Evolutionary conservation across 2,797 vertebrate species (phyloP).

Genomic region (Bryconaethiops microstoma): DNA sequence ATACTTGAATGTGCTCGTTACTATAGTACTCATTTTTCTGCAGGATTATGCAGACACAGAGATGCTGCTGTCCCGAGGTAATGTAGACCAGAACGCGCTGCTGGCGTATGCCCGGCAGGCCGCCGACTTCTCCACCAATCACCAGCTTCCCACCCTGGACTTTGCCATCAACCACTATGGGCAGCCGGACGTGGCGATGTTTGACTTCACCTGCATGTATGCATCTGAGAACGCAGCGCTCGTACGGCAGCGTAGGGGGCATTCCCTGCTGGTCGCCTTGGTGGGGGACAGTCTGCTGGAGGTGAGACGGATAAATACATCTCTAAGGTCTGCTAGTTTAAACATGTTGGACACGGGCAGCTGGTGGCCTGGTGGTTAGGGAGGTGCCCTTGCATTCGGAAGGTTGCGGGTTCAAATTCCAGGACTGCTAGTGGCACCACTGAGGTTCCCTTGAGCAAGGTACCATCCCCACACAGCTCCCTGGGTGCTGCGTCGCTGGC

Average conservation of each 20-base stretch:
- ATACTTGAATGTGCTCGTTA: neutral
- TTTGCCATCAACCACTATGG: slow-evolving; percentile 97
- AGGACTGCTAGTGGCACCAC: no score
- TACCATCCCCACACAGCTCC: no score
- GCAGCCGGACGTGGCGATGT: slow-evolving; percentile 95
- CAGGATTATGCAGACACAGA: slow-evolving; percentile 92
- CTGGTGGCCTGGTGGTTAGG: no score
- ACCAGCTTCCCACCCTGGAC: slow-evolving; percentile 88
- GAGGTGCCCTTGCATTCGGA: no score
- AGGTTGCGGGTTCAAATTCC: no score
- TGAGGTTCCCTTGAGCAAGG: no score
- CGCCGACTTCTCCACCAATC: slow-evolving; percentile 92
- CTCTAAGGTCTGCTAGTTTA: neutral
- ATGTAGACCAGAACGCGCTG: slow-evolving; percentile 92
- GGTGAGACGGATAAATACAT: slow-evolving; percentile 71
- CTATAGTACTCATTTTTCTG: slow-evolving; percentile 2
- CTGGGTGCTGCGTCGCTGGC: no score
- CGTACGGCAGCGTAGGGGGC: slow-evolving; percentile 85
- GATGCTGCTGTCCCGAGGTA: slow-evolving; percentile 85
- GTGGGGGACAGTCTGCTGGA: slow-evolving; percentile 96
- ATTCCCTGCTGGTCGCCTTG: slow-evolving; percentile 86
- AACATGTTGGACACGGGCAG: neutral
- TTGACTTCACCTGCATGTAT: slow-evolving; percentile 97
- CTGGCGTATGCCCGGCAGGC: slow-evolving; percentile 88
- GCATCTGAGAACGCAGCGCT: slow-evolving; percentile 91